These are phyloP conservation scores for Drosophila parthenogenetica DNA, from an alignment of 2,888 invertebrate genomes.

Conservation along the genomic window DNA sequence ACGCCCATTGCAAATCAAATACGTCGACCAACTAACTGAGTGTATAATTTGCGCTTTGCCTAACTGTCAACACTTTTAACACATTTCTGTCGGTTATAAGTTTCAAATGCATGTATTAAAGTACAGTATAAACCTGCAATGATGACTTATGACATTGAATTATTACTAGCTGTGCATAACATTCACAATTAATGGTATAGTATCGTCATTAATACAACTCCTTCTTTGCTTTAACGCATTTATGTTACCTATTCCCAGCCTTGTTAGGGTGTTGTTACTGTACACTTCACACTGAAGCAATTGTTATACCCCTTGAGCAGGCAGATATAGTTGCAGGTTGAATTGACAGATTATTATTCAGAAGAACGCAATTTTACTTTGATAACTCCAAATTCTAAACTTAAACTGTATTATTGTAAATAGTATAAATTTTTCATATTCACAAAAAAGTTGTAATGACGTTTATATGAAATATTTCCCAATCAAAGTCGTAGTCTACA, in stretches of 20 bases:
- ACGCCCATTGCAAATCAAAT: slow-evolving; percentile 45
- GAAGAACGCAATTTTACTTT: neutral
- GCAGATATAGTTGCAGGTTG: too few relatives aligned
- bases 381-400: too few relatives aligned
- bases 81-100: slow-evolving; percentile 70
- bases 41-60: slow-evolving; percentile 76
- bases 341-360: neutral
- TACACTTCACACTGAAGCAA: slow-evolving; percentile 7
- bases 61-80: slow-evolving; percentile 78
- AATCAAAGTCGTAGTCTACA: too few relatives aligned
- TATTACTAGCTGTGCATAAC: neutral
- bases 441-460: too few relatives aligned
- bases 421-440: too few relatives aligned
- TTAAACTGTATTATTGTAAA: too few relatives aligned
- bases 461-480: too few relatives aligned
- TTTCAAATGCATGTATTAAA: slow-evolving; percentile 41
- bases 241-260: too few relatives aligned
- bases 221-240: too few relatives aligned
- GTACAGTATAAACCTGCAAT: slow-evolving; percentile 34
- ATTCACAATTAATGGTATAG: neutral
- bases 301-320: slow-evolving; percentile 11
- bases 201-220: neutral
- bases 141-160: too few relatives aligned
- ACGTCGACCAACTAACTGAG: slow-evolving; percentile 34
- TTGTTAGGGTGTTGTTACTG: slow-evolving; percentile 32